Percentiles rank a stretch among this genome's conserved stretches.
phyloP scores from a whole-genome alignment of 2,113 vertebrate genomes.

The Caranx melampygus region DNA sequence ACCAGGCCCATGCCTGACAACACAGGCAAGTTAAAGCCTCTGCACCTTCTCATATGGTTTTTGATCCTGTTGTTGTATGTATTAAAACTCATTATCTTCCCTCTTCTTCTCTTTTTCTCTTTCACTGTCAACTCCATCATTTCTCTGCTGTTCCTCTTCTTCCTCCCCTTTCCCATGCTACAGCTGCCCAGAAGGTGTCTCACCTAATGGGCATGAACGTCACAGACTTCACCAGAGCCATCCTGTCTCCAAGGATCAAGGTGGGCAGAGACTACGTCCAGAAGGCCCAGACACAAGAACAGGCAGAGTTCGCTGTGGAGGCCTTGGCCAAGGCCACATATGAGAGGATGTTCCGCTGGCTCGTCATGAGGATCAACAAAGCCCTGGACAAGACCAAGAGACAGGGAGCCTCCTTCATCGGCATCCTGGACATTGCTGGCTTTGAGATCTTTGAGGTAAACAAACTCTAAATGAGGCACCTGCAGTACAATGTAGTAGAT shows the following conservation, averaged over 20 bases:
- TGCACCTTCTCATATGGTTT: not conserved
- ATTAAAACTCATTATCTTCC: not conserved
- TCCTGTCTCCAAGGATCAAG: conserved; percentile 96
- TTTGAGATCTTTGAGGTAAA: conserved; percentile 99
- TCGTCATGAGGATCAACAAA: conserved; percentile 98
- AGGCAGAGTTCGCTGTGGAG: conserved; percentile 98
- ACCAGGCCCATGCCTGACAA: conserved; percentile 99
- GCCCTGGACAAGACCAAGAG: conserved; percentile 98
- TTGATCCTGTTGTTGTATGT: not conserved
- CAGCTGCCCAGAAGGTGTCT: conserved; percentile 96
- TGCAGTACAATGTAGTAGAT: not conserved
- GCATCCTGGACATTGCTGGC: conserved; percentile 97
- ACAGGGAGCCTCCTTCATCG: conserved; percentile 98
- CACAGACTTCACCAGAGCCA: conserved; percentile 95
- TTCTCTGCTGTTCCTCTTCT: not conserved
- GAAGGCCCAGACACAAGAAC: conserved; percentile 99
- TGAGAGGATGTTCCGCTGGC: conserved; percentile 98
- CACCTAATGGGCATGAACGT: conserved; percentile 98
- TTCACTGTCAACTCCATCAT: too few relatives aligned
- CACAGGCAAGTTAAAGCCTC: conserved; percentile 81
- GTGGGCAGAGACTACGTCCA: conserved; percentile 98
- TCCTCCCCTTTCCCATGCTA: not conserved
- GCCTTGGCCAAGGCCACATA: conserved; percentile 98
- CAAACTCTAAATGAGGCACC: not conserved
- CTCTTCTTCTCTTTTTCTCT: not conserved